Conservation (phyloP, 2,888 invertebrate genomes). For the Drosophila hamatofila region DNA sequence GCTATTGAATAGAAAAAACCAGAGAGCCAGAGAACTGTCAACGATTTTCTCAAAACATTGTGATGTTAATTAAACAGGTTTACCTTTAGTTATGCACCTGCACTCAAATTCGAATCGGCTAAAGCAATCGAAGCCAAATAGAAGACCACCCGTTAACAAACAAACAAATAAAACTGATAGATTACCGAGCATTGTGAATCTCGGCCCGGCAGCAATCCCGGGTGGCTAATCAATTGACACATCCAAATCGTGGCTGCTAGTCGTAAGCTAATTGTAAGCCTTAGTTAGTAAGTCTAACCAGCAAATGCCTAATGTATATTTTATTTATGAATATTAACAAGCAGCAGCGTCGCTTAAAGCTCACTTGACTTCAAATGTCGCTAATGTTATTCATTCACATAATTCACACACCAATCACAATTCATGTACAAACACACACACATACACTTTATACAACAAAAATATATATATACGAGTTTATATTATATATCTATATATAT, state of each 20-base stretch:
- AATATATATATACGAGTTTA: conserved; percentile 21
- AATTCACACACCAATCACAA: background rate
- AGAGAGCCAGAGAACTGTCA: background rate
- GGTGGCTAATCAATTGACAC: conserved; percentile 8
- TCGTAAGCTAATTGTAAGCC: conserved; percentile 49
- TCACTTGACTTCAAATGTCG: conserved; percentile 49
- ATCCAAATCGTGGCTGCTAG: conserved; percentile 28
- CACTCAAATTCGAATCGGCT: conserved; percentile 44
- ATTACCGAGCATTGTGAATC: conserved; percentile 8
- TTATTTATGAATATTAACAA: conserved; percentile 58
- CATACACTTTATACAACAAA: conserved; percentile 35
- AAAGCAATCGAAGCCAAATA: conserved; percentile 50
- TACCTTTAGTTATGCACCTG: conserved; percentile 47
- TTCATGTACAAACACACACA: background rate
- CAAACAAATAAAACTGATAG: conserved; percentile 40
- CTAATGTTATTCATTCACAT: conserved; percentile 1
- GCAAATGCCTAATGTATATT: conserved; percentile 58
- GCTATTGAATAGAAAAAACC: conserved; percentile 83
- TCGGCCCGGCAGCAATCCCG: background rate
- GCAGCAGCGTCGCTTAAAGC: conserved; percentile 53
- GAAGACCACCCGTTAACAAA: conserved; percentile 22
- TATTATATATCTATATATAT: conserved; percentile 5
- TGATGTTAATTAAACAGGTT: conserved; percentile 68
- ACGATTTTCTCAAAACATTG: conserved; percentile 47
- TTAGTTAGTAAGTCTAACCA: conserved; percentile 42